These are phyloP conservation scores for Poeciliopsis turrubarensis DNA, from an alignment of 2,113 vertebrate genomes.

Conservation along the genomic window DNA sequence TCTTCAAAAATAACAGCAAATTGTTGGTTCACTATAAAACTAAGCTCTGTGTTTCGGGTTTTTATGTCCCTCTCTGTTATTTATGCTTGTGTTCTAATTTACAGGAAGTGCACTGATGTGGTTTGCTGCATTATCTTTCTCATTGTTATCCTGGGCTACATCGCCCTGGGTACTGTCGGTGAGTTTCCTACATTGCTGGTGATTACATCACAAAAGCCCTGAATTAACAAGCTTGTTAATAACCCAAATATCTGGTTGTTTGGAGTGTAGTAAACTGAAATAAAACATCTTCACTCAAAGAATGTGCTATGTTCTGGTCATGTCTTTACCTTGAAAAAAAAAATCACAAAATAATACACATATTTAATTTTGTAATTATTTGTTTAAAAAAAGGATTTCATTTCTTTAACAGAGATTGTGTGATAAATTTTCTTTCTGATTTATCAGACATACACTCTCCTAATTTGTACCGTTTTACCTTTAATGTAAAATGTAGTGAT, in stretches of 20 bases:
- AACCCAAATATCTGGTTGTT: constrained; percentile 43
- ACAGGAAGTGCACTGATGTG: constrained; percentile 91
- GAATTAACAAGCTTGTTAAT: constrained; percentile 14
- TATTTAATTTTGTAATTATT: too few relatives aligned
- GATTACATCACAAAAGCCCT: constrained; percentile 50
- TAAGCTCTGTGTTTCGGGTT: constrained; percentile 2
- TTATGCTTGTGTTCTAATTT: constrained; percentile 21
- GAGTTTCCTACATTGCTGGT: constrained; percentile 76
- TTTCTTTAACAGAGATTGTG: not conserved
- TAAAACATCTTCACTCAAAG: constrained; percentile 16
- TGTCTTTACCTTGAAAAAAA: too few relatives aligned
- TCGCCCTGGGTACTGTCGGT: constrained; percentile 92
- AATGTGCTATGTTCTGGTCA: too few relatives aligned
- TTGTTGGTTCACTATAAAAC: not conserved
- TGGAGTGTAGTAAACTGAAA: constrained; percentile 20
- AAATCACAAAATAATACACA: too few relatives aligned
- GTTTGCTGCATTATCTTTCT: constrained; percentile 92
- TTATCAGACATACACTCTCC: too few relatives aligned
- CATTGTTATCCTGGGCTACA: constrained; percentile 90
- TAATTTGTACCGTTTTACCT: too few relatives aligned
- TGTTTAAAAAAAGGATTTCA: not conserved
- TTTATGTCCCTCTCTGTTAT: not conserved
- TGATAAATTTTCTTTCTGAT: not conserved
- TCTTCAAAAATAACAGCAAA: not conserved
- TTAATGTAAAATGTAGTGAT: too few relatives aligned